Conservation (phyloP, 2,113 vertebrate species). For the Nerophis lumbriciformis region DNA sequence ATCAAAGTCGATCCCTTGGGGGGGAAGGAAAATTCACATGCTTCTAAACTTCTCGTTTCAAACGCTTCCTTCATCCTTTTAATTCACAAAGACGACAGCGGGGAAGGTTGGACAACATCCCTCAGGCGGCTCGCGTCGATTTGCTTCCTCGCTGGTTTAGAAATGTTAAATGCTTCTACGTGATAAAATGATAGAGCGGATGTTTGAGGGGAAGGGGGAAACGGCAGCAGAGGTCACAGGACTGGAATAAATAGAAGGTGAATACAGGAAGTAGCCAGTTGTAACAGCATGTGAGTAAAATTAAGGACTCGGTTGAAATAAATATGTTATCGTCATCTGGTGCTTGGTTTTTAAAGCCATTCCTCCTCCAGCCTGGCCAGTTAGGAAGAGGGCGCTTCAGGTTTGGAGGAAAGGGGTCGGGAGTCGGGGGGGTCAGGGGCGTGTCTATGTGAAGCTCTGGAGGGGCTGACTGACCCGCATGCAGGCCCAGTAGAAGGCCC, state of each 20-base stretch:
- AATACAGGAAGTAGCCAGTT: constrained; percentile 2
- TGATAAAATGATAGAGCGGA: background rate
- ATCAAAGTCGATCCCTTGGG: constrained; percentile 61
- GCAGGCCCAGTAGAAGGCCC: constrained; percentile 88
- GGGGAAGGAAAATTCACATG: constrained; percentile 49
- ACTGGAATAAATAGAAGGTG: constrained; percentile 1
- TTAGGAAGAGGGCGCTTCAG: constrained; percentile 13
- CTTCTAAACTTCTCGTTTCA: constrained; percentile 33
- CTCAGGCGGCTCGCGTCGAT: constrained; percentile 19
- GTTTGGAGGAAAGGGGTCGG: background rate
- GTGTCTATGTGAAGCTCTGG: constrained; percentile 72
- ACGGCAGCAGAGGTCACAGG: background rate
- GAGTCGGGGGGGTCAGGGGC: background rate
- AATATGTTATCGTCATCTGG: constrained; percentile 37
- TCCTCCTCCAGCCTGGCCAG: constrained; percentile 33
- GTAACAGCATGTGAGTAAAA: constrained; percentile 34
- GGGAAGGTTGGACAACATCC: constrained; percentile 10
- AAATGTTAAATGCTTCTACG: constrained; percentile 37
- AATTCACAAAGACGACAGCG: constrained; percentile 17
- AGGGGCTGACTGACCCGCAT: constrained; percentile 77
- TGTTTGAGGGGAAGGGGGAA: background rate
- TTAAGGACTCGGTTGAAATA: constrained; percentile 36
- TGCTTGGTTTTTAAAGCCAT: constrained; percentile 36
- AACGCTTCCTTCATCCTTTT: constrained; percentile 37
- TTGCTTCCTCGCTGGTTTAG: constrained; percentile 31